These are phyloP conservation scores for Bembecia ichneumoniformis DNA, from an alignment of 2,888 invertebrate species.

Conservation along the genomic window DNA sequence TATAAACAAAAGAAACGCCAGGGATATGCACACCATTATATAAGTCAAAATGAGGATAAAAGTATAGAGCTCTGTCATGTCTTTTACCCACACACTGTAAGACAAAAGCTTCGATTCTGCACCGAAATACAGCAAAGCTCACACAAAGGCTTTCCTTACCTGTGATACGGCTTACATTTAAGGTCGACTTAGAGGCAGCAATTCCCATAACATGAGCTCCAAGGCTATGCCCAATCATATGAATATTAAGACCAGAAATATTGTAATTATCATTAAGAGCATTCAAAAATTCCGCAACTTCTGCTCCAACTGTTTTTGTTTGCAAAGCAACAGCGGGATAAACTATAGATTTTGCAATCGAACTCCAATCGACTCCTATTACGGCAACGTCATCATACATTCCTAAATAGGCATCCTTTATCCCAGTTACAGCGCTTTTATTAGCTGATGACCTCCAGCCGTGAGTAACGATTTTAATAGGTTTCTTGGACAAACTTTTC, in stretches of 20 bases:
- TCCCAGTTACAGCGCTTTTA: conserved; percentile 30
- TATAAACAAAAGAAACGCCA: no score
- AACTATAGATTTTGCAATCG: conserved; percentile 26
- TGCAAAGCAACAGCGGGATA: conserved; percentile 37
- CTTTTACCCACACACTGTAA: no score
- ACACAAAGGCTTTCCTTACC: conserved; percentile 15
- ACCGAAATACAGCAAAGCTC: no score
- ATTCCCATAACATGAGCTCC: conserved; percentile 48
- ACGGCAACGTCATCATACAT: conserved; percentile 43
- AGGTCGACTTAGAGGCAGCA: conserved; percentile 25
- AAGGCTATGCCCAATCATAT: conserved; percentile 44
- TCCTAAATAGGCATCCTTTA: conserved; percentile 53
- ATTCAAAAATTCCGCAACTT: conserved; percentile 28
- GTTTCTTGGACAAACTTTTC: conserved; percentile 14
- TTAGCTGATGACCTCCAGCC: conserved; percentile 59
- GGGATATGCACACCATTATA: no score
- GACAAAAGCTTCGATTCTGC: neutral
- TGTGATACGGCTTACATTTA: conserved; percentile 27
- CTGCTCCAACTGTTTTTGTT: conserved; percentile 25
- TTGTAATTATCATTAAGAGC: conserved; percentile 20
- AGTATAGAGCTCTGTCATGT: no score
- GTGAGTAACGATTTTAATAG: conserved; percentile 65
- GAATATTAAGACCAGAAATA: conserved; percentile 27
- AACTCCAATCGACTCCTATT: conserved; percentile 50
- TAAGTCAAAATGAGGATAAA: no score